phyloP scores from a whole-genome alignment of 2,113 vertebrate species.

The Canis aureus region DNA sequence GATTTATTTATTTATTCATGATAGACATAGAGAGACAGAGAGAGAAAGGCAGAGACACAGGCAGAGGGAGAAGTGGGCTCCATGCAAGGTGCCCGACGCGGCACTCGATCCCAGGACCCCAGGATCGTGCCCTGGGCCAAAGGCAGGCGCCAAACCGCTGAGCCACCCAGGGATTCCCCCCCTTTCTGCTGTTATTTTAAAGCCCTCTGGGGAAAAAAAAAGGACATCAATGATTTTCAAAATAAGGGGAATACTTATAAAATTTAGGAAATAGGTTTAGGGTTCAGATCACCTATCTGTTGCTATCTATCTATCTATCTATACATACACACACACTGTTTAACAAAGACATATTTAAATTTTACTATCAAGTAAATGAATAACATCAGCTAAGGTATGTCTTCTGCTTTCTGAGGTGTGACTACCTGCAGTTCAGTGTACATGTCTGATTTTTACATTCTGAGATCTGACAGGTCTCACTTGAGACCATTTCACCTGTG shows the following conservation, averaged over 20 bases:
- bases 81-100: no score
- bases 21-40: no score
- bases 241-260: background rate
- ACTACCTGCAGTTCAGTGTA: background rate
- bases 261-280: slow-evolving; percentile 1
- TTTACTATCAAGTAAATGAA: background rate
- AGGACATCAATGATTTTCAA: background rate
- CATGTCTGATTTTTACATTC: background rate
- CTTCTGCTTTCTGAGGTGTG: background rate
- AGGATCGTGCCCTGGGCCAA: no score
- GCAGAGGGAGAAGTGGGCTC: no score
- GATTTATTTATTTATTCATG: no score
- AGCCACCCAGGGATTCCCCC: no score
- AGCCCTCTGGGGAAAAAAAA: background rate
- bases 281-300: background rate
- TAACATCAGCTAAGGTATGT: background rate
- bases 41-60: no score
- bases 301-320: background rate
- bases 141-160: no score
- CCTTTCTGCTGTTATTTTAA: background rate
- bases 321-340: background rate
- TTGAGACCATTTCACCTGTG: background rate
- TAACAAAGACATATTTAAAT: background rate
- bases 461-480: background rate
- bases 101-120: no score